These are phyloP conservation scores for Fragum whitleyi DNA, from an alignment of 2,888 invertebrate genomes.

Conservation along the genomic window DNA sequence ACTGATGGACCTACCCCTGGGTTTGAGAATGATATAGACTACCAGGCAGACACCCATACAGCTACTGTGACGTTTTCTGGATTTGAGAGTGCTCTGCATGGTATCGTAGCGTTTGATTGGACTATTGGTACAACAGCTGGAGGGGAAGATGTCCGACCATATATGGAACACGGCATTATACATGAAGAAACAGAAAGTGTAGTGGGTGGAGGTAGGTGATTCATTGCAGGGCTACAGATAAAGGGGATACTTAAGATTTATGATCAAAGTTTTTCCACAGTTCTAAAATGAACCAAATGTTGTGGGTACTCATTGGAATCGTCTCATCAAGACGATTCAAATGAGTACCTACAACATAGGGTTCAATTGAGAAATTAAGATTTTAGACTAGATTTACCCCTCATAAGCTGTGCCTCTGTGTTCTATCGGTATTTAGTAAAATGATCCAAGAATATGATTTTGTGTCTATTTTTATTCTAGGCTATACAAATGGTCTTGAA, in stretches of 20 bases:
- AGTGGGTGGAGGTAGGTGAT: slow-evolving; percentile 57
- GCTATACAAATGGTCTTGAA: too few species aligned
- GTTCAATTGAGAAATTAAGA: too few species aligned
- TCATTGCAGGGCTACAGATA: background rate
- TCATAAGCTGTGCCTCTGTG: too few species aligned
- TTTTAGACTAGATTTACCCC: too few species aligned
- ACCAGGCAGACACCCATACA: slow-evolving; percentile 62
- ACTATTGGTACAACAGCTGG: slow-evolving; percentile 70
- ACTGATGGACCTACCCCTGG: slow-evolving; percentile 60
- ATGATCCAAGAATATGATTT: too few species aligned
- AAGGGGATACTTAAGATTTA: too few species aligned
- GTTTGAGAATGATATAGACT: slow-evolving; percentile 66
- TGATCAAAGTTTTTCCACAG: background rate
- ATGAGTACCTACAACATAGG: too few species aligned
- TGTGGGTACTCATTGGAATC: too few species aligned
- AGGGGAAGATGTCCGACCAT: slow-evolving; percentile 70
- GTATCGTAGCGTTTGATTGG: slow-evolving; percentile 71
- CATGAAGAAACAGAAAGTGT: slow-evolving; percentile 55
- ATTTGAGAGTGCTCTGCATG: slow-evolving; percentile 71
- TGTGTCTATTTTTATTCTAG: too few species aligned
- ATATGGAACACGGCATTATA: slow-evolving; percentile 62
- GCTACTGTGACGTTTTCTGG: slow-evolving; percentile 69
- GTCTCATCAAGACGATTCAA: too few species aligned
- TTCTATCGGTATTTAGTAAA: too few species aligned
- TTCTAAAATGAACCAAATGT: too few species aligned